Percentiles rank a stretch among this genome's conserved stretches.
phyloP scores from a whole-genome alignment of 2,888 invertebrate species.

The Oxyteleia sp. region DNA sequence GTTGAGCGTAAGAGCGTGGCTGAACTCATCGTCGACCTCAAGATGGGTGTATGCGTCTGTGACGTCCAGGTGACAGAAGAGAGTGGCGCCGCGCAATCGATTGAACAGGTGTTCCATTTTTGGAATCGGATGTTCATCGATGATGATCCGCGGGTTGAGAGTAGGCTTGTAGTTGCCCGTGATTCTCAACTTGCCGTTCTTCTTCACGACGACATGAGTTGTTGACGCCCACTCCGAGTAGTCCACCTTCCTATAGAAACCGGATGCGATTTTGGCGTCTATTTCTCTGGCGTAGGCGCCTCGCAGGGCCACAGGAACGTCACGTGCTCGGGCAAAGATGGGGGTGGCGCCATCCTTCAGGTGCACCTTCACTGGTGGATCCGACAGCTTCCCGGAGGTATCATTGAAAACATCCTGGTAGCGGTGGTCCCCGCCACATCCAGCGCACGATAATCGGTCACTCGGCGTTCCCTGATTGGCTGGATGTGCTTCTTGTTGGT shows the following conservation, averaged over 20 bases:
- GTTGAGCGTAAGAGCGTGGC: constrained; percentile 34
- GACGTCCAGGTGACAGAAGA: constrained; percentile 8
- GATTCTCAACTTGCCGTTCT: constrained; percentile 21
- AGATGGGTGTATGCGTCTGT: constrained; percentile 36
- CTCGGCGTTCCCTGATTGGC: not conserved
- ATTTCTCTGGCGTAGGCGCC: not conserved
- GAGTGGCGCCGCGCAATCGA: constrained; percentile 19
- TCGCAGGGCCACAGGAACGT: constrained; percentile 7
- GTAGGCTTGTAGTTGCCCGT: constrained; percentile 49
- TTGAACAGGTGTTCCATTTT: constrained; percentile 35
- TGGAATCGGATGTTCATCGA: constrained; percentile 47
- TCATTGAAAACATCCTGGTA: constrained; percentile 27
- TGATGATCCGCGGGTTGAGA: constrained; percentile 23
- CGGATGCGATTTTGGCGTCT: not conserved
- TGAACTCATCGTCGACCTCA: constrained; percentile 30
- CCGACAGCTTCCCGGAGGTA: constrained; percentile 22
- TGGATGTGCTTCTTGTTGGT: not conserved
- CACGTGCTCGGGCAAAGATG: constrained; percentile 20
- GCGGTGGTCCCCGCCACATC: constrained; percentile 17
- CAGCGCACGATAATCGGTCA: constrained; percentile 12
- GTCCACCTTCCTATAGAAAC: constrained; percentile 12
- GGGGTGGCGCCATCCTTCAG: constrained; percentile 12
- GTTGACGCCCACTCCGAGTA: constrained; percentile 39
- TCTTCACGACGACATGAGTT: constrained; percentile 25
- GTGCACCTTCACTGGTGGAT: constrained; percentile 10